Percentiles rank a stretch among this genome's conserved stretches.
Conservation (phyloP, 2,888 invertebrate genomes). For the Pollenia griseotomentosa region DNA sequence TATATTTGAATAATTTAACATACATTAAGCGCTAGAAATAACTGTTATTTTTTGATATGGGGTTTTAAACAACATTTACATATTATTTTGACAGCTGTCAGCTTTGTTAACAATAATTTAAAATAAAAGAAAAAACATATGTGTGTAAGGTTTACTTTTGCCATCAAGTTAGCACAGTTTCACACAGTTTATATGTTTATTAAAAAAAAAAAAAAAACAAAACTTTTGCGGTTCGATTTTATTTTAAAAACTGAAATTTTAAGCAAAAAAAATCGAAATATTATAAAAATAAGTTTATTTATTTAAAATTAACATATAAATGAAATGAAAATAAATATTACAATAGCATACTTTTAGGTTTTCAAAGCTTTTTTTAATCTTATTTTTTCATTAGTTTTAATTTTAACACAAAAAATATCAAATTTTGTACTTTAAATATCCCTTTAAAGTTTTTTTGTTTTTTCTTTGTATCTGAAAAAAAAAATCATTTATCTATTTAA, state of each 20-base stretch:
- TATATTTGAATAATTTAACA: conserved; percentile 63
- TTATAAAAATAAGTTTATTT: not conserved
- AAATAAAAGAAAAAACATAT: conserved; percentile 57
- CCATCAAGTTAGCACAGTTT: conserved; percentile 15
- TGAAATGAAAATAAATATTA: not conserved
- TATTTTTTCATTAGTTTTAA: not conserved
- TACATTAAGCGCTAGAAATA: conserved; percentile 59
- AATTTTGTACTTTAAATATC: not conserved
- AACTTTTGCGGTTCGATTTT: conserved; percentile 16
- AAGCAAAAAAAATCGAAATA: not conserved
- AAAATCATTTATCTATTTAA: conserved; percentile 3
- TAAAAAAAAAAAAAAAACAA: not conserved
- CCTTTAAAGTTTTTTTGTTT: not conserved
- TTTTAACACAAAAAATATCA: not conserved
- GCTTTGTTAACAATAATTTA: conserved; percentile 70
- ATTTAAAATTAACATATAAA: not conserved
- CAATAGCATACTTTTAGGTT: conserved; percentile 22
- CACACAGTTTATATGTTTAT: not conserved
- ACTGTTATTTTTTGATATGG: conserved; percentile 67
- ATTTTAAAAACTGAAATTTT: not conserved
- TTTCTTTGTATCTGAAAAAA: not conserved
- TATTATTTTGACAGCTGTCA: conserved; percentile 74
- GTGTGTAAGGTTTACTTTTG: conserved; percentile 49
- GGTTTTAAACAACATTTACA: conserved; percentile 70
- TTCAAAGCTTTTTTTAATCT: not conserved